Percentiles rank a stretch among this genome's conserved stretches.
Conservation (phyloP, 2,797 vertebrate genomes). For the Chrysocyon brachyurus region DNA sequence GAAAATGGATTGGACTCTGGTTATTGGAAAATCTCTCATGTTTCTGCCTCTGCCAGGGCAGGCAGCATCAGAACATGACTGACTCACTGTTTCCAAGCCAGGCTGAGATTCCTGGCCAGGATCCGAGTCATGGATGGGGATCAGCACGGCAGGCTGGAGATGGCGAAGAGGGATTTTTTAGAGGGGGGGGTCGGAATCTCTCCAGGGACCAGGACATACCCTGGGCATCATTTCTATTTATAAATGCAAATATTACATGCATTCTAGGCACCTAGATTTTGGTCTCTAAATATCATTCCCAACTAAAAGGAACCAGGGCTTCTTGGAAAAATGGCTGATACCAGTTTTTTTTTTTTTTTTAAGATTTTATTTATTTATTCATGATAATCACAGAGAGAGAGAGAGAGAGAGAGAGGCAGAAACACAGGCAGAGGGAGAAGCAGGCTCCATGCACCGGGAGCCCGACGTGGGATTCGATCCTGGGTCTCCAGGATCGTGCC, state of each 20-base stretch:
- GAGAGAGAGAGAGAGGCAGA: no score
- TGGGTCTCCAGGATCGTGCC: no score
- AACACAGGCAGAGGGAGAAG: no score
- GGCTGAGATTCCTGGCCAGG: not conserved
- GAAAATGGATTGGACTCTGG: constrained; percentile 21
- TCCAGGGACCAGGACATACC: not conserved
- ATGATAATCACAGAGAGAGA: no score
- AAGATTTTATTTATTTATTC: no score
- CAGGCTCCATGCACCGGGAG: no score
- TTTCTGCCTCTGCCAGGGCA: not conserved
- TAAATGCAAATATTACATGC: not conserved
- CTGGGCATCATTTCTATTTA: not conserved
- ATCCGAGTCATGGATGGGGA: not conserved
- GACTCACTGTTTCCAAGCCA: constrained; percentile 6
- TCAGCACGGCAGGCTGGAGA: not conserved
- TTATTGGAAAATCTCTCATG: constrained; percentile 40
- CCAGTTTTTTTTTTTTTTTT: not conserved
- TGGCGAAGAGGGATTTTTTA: not conserved
- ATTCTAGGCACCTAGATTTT: not conserved
- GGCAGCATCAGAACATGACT: not conserved
- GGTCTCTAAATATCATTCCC: not conserved
- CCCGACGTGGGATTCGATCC: no score
- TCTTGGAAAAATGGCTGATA: not conserved
- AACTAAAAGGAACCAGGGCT: not conserved
- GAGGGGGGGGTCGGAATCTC: not conserved